Conservation (phyloP, 23 tunicate species). For the Styela clava region DNA sequence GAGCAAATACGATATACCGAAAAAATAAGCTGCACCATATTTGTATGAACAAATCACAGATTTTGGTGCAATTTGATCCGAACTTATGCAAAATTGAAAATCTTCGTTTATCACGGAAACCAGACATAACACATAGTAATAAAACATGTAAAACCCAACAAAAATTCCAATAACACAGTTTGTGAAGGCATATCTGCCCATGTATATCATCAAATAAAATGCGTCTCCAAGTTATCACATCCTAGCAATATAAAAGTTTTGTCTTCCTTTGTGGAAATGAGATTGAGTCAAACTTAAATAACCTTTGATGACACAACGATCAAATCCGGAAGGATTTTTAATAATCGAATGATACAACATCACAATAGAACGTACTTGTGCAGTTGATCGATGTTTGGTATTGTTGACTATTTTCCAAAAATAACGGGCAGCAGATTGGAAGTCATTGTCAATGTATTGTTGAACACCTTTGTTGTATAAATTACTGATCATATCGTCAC, state of each 20-base stretch:
- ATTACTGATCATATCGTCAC: background rate
- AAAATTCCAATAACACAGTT: too few species aligned
- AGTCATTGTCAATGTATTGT: background rate
- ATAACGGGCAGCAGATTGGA: background rate
- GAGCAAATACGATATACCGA: too few species aligned
- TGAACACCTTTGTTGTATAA: background rate
- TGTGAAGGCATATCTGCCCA: too few species aligned
- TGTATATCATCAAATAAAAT: too few species aligned
- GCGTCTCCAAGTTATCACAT: too few species aligned
- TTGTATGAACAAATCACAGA: too few species aligned
- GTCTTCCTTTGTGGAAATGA: background rate
- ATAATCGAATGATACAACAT: background rate
- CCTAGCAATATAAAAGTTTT: background rate
- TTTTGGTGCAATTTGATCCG: too few species aligned
- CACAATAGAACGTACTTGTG: background rate
- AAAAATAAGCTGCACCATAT: too few species aligned
- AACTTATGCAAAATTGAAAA: too few species aligned
- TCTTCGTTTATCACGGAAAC: too few species aligned
- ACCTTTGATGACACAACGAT: background rate
- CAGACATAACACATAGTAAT: too few species aligned
- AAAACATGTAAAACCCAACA: too few species aligned
- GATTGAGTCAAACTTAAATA: background rate
- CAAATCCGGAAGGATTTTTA: background rate
- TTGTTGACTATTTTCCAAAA: background rate
- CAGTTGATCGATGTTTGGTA: background rate